Conservation (phyloP, 2,888 invertebrate genomes). For the Globia sparganii region DNA sequence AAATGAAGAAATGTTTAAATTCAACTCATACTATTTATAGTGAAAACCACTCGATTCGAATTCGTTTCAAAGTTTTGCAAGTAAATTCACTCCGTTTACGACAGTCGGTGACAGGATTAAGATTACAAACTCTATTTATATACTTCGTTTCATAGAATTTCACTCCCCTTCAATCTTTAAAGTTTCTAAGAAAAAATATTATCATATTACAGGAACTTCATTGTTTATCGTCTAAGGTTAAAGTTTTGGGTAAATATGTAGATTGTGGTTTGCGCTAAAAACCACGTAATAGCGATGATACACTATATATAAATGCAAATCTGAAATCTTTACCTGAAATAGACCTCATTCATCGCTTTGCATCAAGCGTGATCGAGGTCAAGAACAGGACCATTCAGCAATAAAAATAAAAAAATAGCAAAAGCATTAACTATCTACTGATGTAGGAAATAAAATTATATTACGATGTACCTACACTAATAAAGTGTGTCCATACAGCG, state of each 20-base stretch:
- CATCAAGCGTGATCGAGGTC: background rate
- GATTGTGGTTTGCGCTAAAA: background rate
- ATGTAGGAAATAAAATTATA: background rate
- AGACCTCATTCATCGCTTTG: background rate
- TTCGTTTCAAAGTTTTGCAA: constrained; percentile 58
- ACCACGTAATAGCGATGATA: background rate
- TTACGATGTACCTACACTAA: background rate
- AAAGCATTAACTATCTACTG: background rate
- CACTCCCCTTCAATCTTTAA: constrained; percentile 25
- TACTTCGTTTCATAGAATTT: constrained; percentile 43
- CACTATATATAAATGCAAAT: background rate
- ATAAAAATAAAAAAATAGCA: background rate
- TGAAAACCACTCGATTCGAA: constrained; percentile 54
- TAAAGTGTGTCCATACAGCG: background rate
- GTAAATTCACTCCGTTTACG: constrained; percentile 58
- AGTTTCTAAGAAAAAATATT: constrained; percentile 36
- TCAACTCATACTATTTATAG: constrained; percentile 38
- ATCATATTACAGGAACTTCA: constrained; percentile 21
- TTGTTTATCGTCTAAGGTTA: constrained; percentile 9
- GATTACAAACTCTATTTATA: constrained; percentile 55
- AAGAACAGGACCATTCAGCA: background rate
- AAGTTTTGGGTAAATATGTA: background rate
- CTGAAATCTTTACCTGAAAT: background rate
- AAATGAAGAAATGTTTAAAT: constrained; percentile 11
- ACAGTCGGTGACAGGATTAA: constrained; percentile 50